Evolutionary conservation across 2,888 invertebrate species (phyloP), one percentile per base, ranked within the genome.

Genomic region (Aromia moschata): DNA sequence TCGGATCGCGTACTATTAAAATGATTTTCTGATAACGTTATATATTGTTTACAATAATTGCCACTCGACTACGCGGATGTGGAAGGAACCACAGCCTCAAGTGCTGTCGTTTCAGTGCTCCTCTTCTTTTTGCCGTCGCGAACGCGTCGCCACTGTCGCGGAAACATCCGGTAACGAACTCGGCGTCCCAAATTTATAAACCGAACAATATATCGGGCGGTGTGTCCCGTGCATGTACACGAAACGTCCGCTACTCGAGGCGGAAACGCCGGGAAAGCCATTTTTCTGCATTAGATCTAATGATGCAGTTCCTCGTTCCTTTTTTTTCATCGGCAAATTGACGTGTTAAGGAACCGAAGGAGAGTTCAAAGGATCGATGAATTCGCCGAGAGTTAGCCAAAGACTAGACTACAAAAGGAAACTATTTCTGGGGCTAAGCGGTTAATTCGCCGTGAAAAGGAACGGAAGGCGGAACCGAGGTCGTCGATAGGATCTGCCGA

Each of bases 391-490:
- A 68, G 69, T 70, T 72, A 70, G 65, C 67, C 67, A 60, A 58
- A 65, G 63, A 62, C 60, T 56, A 33, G 47, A 45, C 63, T 65
- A 68, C 70, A 70, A 74, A 71, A 70, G 67, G 68, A 69, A 70
- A 67, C 65, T 66, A 67, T 68, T 65, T 64, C 58, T 56, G 60
- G 59, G 63, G 68, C 66, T 68, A 67, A 67, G 67, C 56, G 67
- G 67, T 70, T 74, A 74, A 74, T 73, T 74, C 71, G 63, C 64
- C 70, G 70, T 70, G 68, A 72, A 74, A 70, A 62, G 67, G 67
- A 69, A 65, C 60, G 60, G 61, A 70, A 68, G 62, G 51, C 58
- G 53, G 47, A 40, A 33, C 41, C 9, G 60, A 60, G 61, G 52
- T 52, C 59, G 67, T 61, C 67, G 60, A 67, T 67, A 67, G 58